These are phyloP conservation scores for Erpobdella octoculata DNA, from an alignment of 2,888 invertebrate genomes.

Conservation along the genomic window DNA sequence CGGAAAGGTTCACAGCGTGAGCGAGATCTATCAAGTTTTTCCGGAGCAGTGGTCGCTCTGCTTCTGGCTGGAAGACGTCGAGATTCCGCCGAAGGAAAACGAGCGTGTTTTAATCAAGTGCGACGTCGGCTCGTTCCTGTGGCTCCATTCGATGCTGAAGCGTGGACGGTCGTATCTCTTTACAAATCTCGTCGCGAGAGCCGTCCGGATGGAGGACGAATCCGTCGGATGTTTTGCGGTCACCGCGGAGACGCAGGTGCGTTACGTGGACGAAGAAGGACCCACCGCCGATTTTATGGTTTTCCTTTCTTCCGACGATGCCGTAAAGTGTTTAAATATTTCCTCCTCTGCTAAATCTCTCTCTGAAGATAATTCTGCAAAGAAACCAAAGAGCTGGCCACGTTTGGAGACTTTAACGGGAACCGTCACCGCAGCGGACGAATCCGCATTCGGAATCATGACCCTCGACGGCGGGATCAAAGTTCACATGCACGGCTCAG, in stretches of 20 bases:
- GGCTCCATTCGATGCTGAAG: neutral
- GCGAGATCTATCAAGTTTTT: neutral
- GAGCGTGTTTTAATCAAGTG: neutral
- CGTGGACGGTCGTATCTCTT: neutral
- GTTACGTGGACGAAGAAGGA: too few relatives aligned
- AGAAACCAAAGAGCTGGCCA: too few relatives aligned
- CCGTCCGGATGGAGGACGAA: too few relatives aligned
- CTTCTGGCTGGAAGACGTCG: neutral
- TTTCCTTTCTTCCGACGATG: too few relatives aligned
- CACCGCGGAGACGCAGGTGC: too few relatives aligned
- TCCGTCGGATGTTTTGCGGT: too few relatives aligned
- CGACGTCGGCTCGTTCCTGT: neutral
- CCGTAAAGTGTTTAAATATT: too few relatives aligned
- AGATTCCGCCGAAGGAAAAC: neutral
- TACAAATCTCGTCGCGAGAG: too few relatives aligned
- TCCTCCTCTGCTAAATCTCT: too few relatives aligned
- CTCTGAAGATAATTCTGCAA: too few relatives aligned
- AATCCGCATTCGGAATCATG: neutral
- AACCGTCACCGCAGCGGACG: neutral
- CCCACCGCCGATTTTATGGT: too few relatives aligned
- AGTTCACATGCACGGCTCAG: slow-evolving; percentile 6
- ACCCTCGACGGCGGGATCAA: neutral
- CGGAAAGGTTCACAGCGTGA: neutral
- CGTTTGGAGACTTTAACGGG: neutral
- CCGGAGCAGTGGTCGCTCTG: neutral